Base-by-base conservation (phyloP, 1,140 invertebrate species). In the Listronotus bonariensis region DNA sequence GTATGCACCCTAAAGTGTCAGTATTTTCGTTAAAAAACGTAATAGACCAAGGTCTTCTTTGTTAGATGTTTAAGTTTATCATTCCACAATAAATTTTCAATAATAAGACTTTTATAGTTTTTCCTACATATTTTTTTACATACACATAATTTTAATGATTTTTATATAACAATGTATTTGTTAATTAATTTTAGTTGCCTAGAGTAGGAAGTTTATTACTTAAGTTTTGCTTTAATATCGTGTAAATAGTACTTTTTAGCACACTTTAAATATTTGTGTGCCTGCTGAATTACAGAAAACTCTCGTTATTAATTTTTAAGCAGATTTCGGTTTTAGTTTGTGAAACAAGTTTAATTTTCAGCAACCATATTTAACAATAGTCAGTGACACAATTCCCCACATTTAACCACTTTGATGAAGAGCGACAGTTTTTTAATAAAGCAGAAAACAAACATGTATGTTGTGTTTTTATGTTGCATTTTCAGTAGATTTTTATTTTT, bases 91-190 rank as follows among this genome's bases (percentile, higher is more conserved):
- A 62, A 70, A 56, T 59, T 69, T 68, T 71, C 68, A 69, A 67
- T 70, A 74, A 75, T 71, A 76, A 76, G 74, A 77, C 74, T 75
- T 73, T 66, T 73, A 68, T 73, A 74, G 70, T 72, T 70, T 68
- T 70, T 77, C 70, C 73, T 74, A 73, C 65, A 75, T 76, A 76
- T 77, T 76, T 77, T 77, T 77, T 77, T 77, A 76, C 72, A 73
- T 72, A 73, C 68, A 72, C 71, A 75, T 76, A 74, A 74, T 72
- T 75, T 71, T 72, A 70, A 69, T 71, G 65, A 71, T 73, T 74
- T 65, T 75, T 76, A 75, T 74, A 74, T 73, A 67, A 76, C 58
- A 58, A 74, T 72, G 73, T 76, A 77, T 76, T 77, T 77, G 76
- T 77, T 77, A 77, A 77, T 70, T 77, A 77, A 71, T 77, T 76